Percentiles rank a stretch among this genome's conserved stretches.
Conservation (phyloP, 2,888 invertebrate species). For the Amiota communis region DNA sequence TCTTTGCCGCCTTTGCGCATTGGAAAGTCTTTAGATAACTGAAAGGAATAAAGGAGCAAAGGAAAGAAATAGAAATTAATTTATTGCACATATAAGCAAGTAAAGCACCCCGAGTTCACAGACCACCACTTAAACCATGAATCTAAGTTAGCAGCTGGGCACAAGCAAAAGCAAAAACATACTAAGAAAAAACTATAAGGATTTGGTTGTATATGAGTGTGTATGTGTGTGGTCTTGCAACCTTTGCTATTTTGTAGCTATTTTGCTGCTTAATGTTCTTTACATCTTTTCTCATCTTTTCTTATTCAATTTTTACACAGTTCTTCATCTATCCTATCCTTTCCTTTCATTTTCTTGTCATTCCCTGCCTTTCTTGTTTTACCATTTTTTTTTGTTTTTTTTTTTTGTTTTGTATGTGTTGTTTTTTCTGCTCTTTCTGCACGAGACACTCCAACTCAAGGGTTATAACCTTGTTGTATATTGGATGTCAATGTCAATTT, state of each 20-base stretch:
- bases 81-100: slow-evolving; percentile 27
- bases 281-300: too few species aligned
- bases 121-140: too few species aligned
- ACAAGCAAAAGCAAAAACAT: too few species aligned
- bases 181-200: too few species aligned
- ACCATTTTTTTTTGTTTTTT: neutral
- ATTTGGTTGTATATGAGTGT: neutral
- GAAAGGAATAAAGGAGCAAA: neutral
- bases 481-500: slow-evolving; percentile 22
- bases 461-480: slow-evolving; percentile 18
- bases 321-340: neutral
- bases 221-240: neutral
- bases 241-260: slow-evolving; percentile 2
- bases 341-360: too few species aligned
- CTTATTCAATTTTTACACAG: too few species aligned
- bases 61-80: slow-evolving; percentile 26
- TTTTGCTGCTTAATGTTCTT: neutral
- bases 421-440: neutral
- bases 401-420: neutral
- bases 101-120: too few species aligned
- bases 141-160: too few species aligned
- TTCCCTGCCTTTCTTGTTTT: neutral
- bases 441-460: slow-evolving; percentile 6
- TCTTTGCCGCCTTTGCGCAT: neutral
- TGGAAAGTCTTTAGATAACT: neutral